Evolutionary conservation across 2,113 vertebrate genomes (phyloP), one percentile per base, ranked within the genome.

Genomic region (Hippocampus zosterae): DNA sequence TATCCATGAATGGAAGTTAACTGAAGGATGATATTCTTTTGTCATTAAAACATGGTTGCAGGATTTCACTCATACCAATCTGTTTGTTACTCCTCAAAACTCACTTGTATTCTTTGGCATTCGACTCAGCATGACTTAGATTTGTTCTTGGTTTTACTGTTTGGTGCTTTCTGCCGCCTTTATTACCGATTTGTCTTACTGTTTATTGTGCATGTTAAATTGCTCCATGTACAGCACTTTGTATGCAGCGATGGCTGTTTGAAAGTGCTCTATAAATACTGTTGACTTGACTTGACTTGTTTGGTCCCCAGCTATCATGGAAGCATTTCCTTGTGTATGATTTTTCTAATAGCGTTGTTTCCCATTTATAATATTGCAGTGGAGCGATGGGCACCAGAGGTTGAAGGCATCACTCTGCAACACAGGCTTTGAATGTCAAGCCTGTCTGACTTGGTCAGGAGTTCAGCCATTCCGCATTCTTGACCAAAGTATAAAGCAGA

Each of bases 381-480:
- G 19, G 11, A 52, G 27, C 33, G 67, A 63, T 62, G 57, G 67
- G 76, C 60, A 70, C 41, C 67, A 78, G 67, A 72, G 76, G 68
- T 75, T 76, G 23, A 79, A 87, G 68, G 71, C 81, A 82, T 87
- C 83, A 68, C 77, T 74, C 85, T 71, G 71, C 70, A 86, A 84
- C 69, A 71, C 59, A 72, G 70, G 75, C 76, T 78, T 79, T 87
- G 82, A 85, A 83, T 84, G 81, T 90, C 90, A 77, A 64, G 90
- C 78, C 90, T 88, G 91, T 92, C 91, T 92, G 93, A 92, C 76
- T 90, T 92, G 91, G 89, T 90, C 86, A 92, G 91, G 77, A 90
- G 90, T 91, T 93, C 91, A 92, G 90, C 89, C 91, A 65, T 93
- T 92, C 88, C 86, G 91, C 91, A 95, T 94, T 92, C 92, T 93